Base-by-base conservation (phyloP, 2,888 invertebrate genomes). In the Chouioia cunea region DNA sequence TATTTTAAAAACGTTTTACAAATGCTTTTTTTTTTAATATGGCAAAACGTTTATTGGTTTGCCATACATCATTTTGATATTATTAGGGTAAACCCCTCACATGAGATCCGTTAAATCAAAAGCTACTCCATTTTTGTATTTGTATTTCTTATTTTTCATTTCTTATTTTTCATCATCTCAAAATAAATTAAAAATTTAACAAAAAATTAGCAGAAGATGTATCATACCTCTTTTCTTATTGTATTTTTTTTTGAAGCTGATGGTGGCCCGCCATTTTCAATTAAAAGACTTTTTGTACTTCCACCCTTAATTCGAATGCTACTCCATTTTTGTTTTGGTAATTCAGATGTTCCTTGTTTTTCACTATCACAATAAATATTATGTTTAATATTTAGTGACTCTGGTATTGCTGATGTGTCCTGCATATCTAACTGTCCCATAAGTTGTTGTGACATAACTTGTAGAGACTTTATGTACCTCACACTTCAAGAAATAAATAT, bases 401-500 rank as follows among this genome's bases (percentile, higher is more conserved):
- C 79, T 14, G 81, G 66, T 8, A 82, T 79, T 2, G 79, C 62
- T 2, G 81, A 77, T 0, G 80, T 69, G 50, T 75, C 77, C 44
- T 74, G 75, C 6, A 77, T 74, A 20, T 83, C 83, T 44, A 79
- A 75, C 71, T 83, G 85, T 70, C 82, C 84, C 77, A 85, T 73
- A 74, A 84, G 83, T 78, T 85, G 83, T 78, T 84, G 84, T 78
- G 85, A 84, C 82, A 82, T 82, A 70, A 82, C 80, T 77, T 83
- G 76, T 73, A 85, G 82, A 73, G 84, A 84, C 78, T 84, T 85
- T 62, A 85, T 81, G 76, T 82, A 84, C 44, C 83, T 82, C 85
- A 84, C 83, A 18, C 83, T 81, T 50, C 78, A 77, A 18, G 81
- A 79, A 18, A 80, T 79, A 72, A 83, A 79, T 77, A 83, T 81